Evolutionary conservation across 2,797 vertebrate species (phyloP).

Genomic region (Tiaroga cobitis): DNA sequence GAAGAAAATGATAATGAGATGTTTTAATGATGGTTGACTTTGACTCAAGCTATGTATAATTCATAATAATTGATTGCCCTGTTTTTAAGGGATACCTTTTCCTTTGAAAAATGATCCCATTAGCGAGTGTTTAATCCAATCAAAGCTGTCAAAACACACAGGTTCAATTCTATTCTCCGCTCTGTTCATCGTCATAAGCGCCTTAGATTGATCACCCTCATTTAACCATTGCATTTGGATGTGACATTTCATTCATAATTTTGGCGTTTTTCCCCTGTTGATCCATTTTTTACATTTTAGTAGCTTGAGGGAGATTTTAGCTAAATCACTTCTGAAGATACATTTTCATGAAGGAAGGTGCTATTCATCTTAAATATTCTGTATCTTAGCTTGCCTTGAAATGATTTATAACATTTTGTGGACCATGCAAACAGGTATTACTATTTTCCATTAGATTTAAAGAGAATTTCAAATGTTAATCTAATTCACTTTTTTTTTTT

Average conservation of each 20-base stretch:
- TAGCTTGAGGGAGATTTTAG: constrained; percentile 83
- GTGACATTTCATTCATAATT: constrained; percentile 90
- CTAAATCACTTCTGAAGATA: constrained; percentile 73
- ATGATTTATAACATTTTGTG: background rate
- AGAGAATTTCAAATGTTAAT: background rate
- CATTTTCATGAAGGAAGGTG: constrained; percentile 66
- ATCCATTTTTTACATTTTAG: constrained; percentile 80
- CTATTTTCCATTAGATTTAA: background rate
- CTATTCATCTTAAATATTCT: constrained; percentile 67
- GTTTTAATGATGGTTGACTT: constrained; percentile 98
- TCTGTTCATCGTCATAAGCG: constrained; percentile 95
- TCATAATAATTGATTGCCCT: constrained; percentile 98
- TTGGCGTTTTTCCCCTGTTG: constrained; percentile 71
- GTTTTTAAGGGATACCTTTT: constrained; percentile 91
- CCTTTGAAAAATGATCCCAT: constrained; percentile 96
- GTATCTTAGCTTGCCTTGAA: constrained; percentile 54
- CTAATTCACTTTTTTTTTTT: no score
- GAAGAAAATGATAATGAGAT: constrained; percentile 94
- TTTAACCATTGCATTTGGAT: constrained; percentile 76
- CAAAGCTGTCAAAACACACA: constrained; percentile 92
- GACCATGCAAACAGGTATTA: constrained; percentile 9
- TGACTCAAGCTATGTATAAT: constrained; percentile 96
- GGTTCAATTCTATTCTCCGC: constrained; percentile 82
- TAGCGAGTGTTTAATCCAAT: constrained; percentile 95
- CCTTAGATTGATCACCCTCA: constrained; percentile 91